Evolutionary conservation across 1,140 invertebrate species (phyloP).

Genomic region (Eriosoma lanigerum): DNA sequence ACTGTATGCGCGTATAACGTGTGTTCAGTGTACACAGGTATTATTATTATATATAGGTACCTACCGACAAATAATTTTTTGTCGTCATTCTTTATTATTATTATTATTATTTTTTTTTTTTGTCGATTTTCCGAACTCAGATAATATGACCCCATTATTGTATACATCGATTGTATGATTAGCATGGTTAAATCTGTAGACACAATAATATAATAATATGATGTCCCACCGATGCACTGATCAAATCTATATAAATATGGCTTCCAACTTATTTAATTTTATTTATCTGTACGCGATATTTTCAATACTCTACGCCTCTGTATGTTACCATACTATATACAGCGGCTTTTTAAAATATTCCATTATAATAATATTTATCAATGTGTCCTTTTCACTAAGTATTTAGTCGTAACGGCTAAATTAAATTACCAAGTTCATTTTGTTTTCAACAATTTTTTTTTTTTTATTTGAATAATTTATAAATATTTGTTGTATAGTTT

Average conservation of each 20-base stretch:
- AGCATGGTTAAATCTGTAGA: slow-evolving; percentile 1
- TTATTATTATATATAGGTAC: neutral
- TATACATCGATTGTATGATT: slow-evolving; percentile 22
- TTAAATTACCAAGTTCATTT: too few species aligned
- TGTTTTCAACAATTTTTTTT: too few species aligned
- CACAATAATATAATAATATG: neutral
- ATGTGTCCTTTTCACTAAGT: too few species aligned
- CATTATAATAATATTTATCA: neutral
- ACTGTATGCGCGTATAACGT: neutral
- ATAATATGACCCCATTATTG: neutral
- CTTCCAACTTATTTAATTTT: neutral
- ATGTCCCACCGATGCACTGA: neutral
- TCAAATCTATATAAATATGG: neutral
- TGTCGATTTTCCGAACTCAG: slow-evolving; percentile 21
- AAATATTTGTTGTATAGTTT: too few species aligned
- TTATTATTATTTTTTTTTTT: too few species aligned
- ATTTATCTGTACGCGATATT: neutral
- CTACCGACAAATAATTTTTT: slow-evolving; percentile 38
- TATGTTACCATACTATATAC: too few species aligned
- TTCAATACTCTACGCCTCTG: too few species aligned
- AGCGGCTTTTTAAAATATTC: neutral
- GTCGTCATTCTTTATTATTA: too few species aligned
- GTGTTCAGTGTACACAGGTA: neutral
- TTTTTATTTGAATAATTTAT: too few species aligned
- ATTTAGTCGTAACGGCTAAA: too few species aligned